Evolutionary conservation across 92 coral and sea anemone genomes (phyloP).

Genomic region (Bergia puertoricense): DNA sequence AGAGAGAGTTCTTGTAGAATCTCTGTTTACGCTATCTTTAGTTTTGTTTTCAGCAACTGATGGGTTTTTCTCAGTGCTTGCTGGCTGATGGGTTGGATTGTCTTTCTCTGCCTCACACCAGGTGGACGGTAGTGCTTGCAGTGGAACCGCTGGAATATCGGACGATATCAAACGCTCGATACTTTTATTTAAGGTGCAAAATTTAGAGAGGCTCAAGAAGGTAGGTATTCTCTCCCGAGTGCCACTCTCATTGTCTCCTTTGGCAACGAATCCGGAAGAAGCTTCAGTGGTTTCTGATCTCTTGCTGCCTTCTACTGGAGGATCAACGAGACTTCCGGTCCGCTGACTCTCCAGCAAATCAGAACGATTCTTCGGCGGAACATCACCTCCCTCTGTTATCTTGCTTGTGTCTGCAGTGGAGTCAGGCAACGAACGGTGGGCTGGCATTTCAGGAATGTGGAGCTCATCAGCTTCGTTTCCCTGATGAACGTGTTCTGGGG

Average conservation of each 20-base stretch:
- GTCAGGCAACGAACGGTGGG: neutral
- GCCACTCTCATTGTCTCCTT: neutral
- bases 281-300: neutral
- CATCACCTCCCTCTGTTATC: neutral
- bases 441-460: neutral
- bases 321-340: neutral
- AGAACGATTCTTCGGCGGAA: neutral
- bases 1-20: neutral
- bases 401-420: neutral
- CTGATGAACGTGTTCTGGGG: neutral
- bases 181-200: neutral
- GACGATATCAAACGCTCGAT: neutral
- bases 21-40: neutral
- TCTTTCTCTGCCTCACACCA: neutral
- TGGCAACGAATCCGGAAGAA: neutral
- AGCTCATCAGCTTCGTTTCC: neutral
- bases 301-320: neutral
- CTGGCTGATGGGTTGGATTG: neutral
- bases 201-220: neutral
- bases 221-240: neutral
- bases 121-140: neutral
- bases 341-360: neutral
- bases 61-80: neutral
- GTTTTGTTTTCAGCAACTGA: constrained; percentile 12
- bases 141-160: neutral